Conservation (phyloP, 2,888 invertebrate species). For the Callinectes sapidus region DNA sequence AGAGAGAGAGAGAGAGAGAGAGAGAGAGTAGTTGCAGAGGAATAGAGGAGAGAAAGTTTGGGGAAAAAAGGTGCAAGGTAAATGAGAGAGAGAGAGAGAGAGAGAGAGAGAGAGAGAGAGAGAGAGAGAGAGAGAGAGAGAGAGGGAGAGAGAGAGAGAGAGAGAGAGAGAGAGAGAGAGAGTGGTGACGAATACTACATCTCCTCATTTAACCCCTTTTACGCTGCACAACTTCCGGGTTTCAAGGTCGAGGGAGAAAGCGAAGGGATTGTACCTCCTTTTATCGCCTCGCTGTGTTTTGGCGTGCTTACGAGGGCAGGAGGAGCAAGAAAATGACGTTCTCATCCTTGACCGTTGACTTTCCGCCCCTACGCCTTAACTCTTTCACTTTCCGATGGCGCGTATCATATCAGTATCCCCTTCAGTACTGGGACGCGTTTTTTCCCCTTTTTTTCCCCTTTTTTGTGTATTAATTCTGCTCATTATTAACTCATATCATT, state of each 20-base stretch:
- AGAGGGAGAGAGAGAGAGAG: conserved; percentile 18
- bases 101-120: conserved; percentile 2
- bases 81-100: neutral
- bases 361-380: neutral
- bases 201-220: neutral
- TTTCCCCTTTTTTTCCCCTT: too few relatives aligned
- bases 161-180: neutral
- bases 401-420: too few relatives aligned
- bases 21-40: neutral
- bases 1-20: conserved; percentile 25
- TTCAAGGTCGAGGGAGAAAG: conserved; percentile 23
- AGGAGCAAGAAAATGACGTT: neutral
- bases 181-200: neutral
- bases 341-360: neutral
- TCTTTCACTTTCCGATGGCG: too few relatives aligned
- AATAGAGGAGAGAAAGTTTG: neutral
- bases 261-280: neutral
- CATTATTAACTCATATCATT: too few relatives aligned
- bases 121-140: conserved; percentile 13
- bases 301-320: neutral
- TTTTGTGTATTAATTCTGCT: too few relatives aligned
- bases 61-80: neutral
- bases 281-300: neutral
- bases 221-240: neutral
- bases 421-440: too few relatives aligned